Evolutionary conservation across 1,140 invertebrate genomes (phyloP).

Genomic region (Orchesella cincta): DNA sequence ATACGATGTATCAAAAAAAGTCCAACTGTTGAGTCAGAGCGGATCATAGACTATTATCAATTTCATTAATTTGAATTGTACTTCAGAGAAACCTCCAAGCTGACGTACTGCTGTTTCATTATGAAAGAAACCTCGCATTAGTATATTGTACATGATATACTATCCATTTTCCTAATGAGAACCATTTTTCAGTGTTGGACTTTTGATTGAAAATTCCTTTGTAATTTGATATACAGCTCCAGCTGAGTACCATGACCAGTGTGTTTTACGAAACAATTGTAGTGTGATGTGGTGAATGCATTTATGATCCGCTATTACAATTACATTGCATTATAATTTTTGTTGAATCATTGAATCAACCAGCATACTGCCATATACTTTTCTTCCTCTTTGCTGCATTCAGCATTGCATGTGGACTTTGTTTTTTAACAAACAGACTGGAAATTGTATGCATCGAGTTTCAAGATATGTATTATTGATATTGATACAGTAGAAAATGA

Average conservation of each 20-base stretch:
- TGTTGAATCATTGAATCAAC: not conserved
- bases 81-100: too few relatives aligned
- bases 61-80: too few relatives aligned
- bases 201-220: not conserved
- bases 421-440: not conserved
- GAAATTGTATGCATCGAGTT: not conserved
- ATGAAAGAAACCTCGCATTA: too few relatives aligned
- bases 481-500: too few relatives aligned
- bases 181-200: not conserved
- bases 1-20: too few relatives aligned
- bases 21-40: too few relatives aligned
- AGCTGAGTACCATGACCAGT: slow-evolving; percentile 2
- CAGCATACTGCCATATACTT: not conserved
- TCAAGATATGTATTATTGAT: too few relatives aligned
- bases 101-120: too few relatives aligned
- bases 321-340: not conserved
- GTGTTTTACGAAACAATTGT: slow-evolving; percentile 15
- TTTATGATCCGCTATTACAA: not conserved
- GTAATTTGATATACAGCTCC: slow-evolving; percentile 6
- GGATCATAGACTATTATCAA: too few relatives aligned
- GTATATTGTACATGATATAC: too few relatives aligned
- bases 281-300: too few relatives aligned
- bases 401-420: not conserved
- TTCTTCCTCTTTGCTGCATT: not conserved
- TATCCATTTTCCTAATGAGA: not conserved